Evolutionary conservation across 2,888 invertebrate species (phyloP), one percentile per base, ranked within the genome.

Genomic region (Willowsia nigromaculata): DNA sequence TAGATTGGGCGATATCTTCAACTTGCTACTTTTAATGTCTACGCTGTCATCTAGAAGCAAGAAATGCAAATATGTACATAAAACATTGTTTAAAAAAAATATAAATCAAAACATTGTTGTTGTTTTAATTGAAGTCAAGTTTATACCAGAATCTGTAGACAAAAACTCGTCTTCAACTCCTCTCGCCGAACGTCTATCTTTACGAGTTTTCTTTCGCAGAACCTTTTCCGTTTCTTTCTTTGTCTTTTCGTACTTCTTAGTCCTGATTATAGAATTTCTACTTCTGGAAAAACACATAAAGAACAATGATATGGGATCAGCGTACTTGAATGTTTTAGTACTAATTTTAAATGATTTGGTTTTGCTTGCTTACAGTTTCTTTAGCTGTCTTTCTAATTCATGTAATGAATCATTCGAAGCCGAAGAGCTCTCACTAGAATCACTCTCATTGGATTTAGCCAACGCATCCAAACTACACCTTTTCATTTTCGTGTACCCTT

Each of bases 311-410:
- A 27, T 59, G 25, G 11, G 7, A 9, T 68, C 1, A 11, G 37
- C 37, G 37, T 37, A n/a, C n/a, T n/a, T n/a, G n/a, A n/a, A n/a
- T 33, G 56, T 18, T 37, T n/a, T 33, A 71, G 22, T 56, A 25
- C 2, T 2, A 56, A 3, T 30, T 7, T 4, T 18, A 56, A 18
- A 22, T 56, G n/a, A 33, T 9, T 4, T n/a, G 4, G 22, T 56
- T 47, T 3, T 27, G 3, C 5, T n/a, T 37, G 40, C 85, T 78
- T 59, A 89, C 89, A 89, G 25, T 47, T 53, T 43, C n/a, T 85
- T 76, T 11, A 89, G 4, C 4, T 43, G 81, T 15, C 15, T 43
- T 22, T 89, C 25, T 7, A 85, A 27, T 40, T 43, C 13, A 13
- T 74, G 27, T 11, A 85, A 0, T 11, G 81, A 81, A 18, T 89